Percentiles rank a stretch among this genome's conserved stretches.
phyloP scores from a whole-genome alignment of 2,113 vertebrate genomes.

The Rhombomys opimus region DNA sequence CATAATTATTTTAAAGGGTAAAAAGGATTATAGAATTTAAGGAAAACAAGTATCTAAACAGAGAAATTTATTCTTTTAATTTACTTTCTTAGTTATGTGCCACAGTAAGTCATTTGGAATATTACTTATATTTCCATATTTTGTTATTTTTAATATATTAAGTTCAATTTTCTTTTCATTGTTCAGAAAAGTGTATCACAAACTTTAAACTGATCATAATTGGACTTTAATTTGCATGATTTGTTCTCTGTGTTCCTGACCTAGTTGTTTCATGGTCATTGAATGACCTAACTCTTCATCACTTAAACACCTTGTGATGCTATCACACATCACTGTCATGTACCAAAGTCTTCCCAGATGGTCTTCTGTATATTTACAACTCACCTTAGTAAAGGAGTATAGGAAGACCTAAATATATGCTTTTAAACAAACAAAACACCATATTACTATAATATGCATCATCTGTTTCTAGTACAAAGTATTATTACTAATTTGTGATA shows the following conservation, averaged over 20 bases:
- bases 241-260: background rate
- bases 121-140: background rate
- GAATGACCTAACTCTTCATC: background rate
- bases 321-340: background rate
- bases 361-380: background rate
- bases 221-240: background rate
- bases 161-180: slow-evolving; percentile 38
- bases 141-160: background rate
- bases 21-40: slow-evolving; percentile 45
- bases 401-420: slow-evolving; percentile 13
- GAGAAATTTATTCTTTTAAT: slow-evolving; percentile 34
- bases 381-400: background rate
- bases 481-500: background rate
- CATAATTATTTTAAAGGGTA: background rate
- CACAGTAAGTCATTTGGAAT: background rate
- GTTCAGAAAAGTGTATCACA: slow-evolving; percentile 33
- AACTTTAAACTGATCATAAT: slow-evolving; percentile 32
- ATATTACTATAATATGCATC: slow-evolving; percentile 17
- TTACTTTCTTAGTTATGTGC: background rate
- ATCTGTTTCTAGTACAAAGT: slow-evolving; percentile 29
- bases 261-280: background rate
- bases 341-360: background rate
- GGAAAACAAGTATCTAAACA: slow-evolving; percentile 28
- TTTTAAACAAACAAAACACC: slow-evolving; percentile 37
- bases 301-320: slow-evolving; percentile 25